phyloP scores from a whole-genome alignment of 2,888 invertebrate genomes.

The Ametastegia equiseti region DNA sequence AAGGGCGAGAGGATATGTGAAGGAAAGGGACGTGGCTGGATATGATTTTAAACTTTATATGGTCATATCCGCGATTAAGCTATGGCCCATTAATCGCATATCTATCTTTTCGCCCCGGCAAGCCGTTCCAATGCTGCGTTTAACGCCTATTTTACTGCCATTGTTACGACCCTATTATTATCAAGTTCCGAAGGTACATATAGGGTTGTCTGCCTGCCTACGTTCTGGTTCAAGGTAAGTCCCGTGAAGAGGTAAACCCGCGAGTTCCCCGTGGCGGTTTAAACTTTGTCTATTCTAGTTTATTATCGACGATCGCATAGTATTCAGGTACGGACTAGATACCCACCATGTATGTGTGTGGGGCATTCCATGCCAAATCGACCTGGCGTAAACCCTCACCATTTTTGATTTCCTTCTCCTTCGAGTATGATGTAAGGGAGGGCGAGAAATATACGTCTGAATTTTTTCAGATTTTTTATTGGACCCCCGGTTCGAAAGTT shows the following conservation, averaged over 20 bases:
- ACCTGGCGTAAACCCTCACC: too few species aligned
- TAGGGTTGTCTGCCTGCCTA: slow-evolving; percentile 25
- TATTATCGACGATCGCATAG: slow-evolving; percentile 9
- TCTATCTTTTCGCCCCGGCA: slow-evolving; percentile 51
- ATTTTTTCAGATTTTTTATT: too few species aligned
- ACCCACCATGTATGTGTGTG: background rate
- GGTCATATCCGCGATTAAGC: slow-evolving; percentile 48
- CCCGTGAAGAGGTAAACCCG: background rate
- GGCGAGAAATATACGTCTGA: too few species aligned
- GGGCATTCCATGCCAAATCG: background rate
- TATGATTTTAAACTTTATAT: slow-evolving; percentile 49
- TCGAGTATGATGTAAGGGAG: too few species aligned
- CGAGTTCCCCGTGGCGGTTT: slow-evolving; percentile 30
- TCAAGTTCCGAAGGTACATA: slow-evolving; percentile 4
- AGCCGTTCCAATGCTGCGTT: slow-evolving; percentile 44
- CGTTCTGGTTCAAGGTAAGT: background rate
- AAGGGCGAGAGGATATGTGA: too few species aligned
- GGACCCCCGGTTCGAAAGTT: too few species aligned
- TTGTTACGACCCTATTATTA: slow-evolving; percentile 45
- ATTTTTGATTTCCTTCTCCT: too few species aligned
- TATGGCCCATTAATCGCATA: slow-evolving; percentile 45
- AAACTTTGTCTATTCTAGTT: slow-evolving; percentile 32
- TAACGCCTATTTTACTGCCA: slow-evolving; percentile 47
- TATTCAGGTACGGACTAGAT: background rate
- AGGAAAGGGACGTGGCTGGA: background rate